Base-by-base conservation (phyloP, 2,888 invertebrate genomes). In the Melinaea menophilus region DNA sequence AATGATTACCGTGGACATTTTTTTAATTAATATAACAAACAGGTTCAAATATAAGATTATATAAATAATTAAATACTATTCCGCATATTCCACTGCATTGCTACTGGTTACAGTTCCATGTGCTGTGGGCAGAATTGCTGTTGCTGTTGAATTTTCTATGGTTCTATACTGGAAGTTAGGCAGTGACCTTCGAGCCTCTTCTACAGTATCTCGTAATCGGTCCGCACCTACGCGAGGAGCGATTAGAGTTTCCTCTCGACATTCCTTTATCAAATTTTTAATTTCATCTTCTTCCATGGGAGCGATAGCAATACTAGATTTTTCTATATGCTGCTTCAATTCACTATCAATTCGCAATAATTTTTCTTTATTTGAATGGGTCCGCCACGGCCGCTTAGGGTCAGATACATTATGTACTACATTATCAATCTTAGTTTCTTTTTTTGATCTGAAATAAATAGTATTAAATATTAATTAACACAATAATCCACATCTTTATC, bases 351-450 rank as follows among this genome's bases (percentile, higher is more conserved):
- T 84, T 7, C 87, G 84, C 3, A 85, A 67, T 2, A 90, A 75
- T 64, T 80, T 86, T 66, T 90, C 90, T 69, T 81, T 86, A 61
- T 72, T 81, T 0, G 87, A 79, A 66, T 90, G 76, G 3, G 84
- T 88, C 4, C 89, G 81, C 90, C 90, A 89, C 0, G 88, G 88
- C 48, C 85, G 76, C 61, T 86, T 88, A 0, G 84, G 81, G 65
- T 90, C 89, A 3, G 74, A 57, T 2, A 64, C 71, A 5, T 22
- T 51, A 3, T 22, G 9, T 2, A 67, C 67, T 5, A 73, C 33
- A 2, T 71, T 54, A 5, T 68, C 58, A 47, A 67, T 9, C 9
- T 51, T 51, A 11, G 63, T 41, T 37, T 70, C 71, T 65, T 78
- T 80, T 68, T 79, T 83, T 1, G 65, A 72, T 56, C 88, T 87